phyloP scores from a whole-genome alignment of 2,888 invertebrate genomes.

The Apodemia duryi region DNA sequence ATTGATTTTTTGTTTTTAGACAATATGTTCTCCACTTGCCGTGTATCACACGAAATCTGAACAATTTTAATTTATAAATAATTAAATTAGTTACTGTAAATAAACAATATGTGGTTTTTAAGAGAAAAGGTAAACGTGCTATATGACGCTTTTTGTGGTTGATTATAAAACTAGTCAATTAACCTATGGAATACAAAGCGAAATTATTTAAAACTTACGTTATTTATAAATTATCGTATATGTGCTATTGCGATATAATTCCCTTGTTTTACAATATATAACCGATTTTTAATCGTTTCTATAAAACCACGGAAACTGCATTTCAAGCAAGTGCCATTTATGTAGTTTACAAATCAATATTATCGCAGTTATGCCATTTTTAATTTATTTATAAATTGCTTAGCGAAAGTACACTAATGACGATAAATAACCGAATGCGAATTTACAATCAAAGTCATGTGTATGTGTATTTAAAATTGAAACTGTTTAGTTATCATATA shows the following conservation, averaged over 20 bases:
- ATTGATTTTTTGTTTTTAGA: conserved; percentile 59
- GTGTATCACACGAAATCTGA: not conserved
- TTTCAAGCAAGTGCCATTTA: not conserved
- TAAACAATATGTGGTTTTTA: conserved; percentile 17
- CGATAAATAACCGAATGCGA: not conserved
- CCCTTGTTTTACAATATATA: not conserved
- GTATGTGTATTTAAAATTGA: not conserved
- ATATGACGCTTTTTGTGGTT: not conserved
- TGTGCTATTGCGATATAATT: conserved; percentile 1
- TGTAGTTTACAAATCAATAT: not conserved
- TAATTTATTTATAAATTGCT: not conserved
- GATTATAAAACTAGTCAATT: not conserved
- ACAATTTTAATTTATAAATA: conserved; percentile 8
- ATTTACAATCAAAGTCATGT: not conserved
- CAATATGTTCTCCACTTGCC: conserved; percentile 28
- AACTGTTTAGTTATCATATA: conserved; percentile 5
- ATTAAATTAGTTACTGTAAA: conserved; percentile 12
- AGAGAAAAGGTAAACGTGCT: conserved; percentile 7
- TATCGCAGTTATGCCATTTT: not conserved
- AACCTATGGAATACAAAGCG: not conserved
- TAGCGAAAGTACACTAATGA: not conserved
- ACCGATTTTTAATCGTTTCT: not conserved
- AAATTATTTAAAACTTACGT: not conserved
- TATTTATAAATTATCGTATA: not conserved
- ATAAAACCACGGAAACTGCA: not conserved